These are phyloP conservation scores for Rambutsinella grinnellia DNA, from an alignment of 2,888 invertebrate species.

Conservation along the genomic window DNA sequence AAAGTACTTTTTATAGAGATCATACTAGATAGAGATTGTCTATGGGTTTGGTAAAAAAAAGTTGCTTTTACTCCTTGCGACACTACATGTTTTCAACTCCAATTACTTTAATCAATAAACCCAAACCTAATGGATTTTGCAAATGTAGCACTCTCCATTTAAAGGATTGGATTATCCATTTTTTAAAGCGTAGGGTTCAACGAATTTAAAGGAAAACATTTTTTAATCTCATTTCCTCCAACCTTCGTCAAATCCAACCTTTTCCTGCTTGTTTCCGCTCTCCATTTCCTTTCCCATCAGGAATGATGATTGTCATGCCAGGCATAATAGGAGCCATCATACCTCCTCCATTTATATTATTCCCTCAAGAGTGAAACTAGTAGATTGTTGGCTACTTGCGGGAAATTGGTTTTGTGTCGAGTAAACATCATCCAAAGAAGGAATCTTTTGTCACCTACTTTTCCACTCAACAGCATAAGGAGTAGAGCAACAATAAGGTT, in stretches of 20 bases:
- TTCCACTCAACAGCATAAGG: constrained; percentile 3
- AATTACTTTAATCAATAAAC: too few relatives aligned
- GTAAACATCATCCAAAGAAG: constrained; percentile 6
- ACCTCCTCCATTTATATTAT: too few relatives aligned
- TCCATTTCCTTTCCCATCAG: constrained; percentile 18
- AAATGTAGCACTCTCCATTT: too few relatives aligned
- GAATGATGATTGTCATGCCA: not conserved
- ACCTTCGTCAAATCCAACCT: not conserved
- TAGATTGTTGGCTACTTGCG: constrained; percentile 17
- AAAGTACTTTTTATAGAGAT: too few relatives aligned
- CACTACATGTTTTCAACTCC: too few relatives aligned
- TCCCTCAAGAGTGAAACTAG: not conserved
- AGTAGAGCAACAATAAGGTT: not conserved
- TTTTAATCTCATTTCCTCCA: constrained; percentile 36
- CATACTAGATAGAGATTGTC: too few relatives aligned
- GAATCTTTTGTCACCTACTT: constrained; percentile 26
- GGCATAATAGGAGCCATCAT: too few relatives aligned
- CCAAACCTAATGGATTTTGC: too few relatives aligned
- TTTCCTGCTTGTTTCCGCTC: constrained; percentile 31
- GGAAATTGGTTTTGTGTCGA: constrained; percentile 34
- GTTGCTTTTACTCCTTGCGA: too few relatives aligned
- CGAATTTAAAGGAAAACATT: not conserved
- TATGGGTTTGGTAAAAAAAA: too few relatives aligned
- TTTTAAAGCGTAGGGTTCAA: too few relatives aligned
- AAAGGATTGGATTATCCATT: too few relatives aligned